Conservation (phyloP, 2,113 vertebrate species). For the Limanda limanda region DNA sequence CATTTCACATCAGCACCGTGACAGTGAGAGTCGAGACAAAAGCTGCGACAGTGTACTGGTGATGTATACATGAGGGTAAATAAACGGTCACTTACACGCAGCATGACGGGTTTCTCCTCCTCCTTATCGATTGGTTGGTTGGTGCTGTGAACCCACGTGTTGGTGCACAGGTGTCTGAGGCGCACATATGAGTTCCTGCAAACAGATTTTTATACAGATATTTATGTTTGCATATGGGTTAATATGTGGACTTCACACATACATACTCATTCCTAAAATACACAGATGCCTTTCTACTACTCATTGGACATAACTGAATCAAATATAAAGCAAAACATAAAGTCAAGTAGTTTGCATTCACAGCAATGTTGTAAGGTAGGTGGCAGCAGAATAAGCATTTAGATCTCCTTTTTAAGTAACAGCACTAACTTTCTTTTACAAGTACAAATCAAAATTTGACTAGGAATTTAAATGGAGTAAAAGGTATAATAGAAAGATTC, state of each 20-base stretch:
- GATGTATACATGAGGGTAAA: not conserved
- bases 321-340: too few relatives aligned
- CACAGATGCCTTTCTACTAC: too few relatives aligned
- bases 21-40: not conserved
- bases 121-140: slow-evolving; percentile 99
- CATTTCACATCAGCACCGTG: slow-evolving; percentile 9
- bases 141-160: slow-evolving; percentile 99
- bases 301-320: too few relatives aligned
- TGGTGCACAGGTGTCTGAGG: slow-evolving; percentile 97
- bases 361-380: too few relatives aligned
- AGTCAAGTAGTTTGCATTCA: too few relatives aligned
- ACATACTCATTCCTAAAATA: too few relatives aligned
- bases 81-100: slow-evolving; percentile 84
- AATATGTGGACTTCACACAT: too few relatives aligned
- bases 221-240: too few relatives aligned
- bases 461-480: too few relatives aligned
- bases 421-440: not conserved
- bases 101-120: slow-evolving; percentile 98
- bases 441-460: not conserved
- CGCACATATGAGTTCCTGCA: slow-evolving; percentile 96
- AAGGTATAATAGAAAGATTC: too few relatives aligned
- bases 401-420: not conserved
- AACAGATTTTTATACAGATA: slow-evolving; percentile 14
- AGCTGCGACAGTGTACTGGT: not conserved
- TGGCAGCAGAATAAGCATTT: not conserved